Evolutionary conservation across 2,797 vertebrate genomes (phyloP).

Genomic region (Neosilurus mollespiculum): DNA sequence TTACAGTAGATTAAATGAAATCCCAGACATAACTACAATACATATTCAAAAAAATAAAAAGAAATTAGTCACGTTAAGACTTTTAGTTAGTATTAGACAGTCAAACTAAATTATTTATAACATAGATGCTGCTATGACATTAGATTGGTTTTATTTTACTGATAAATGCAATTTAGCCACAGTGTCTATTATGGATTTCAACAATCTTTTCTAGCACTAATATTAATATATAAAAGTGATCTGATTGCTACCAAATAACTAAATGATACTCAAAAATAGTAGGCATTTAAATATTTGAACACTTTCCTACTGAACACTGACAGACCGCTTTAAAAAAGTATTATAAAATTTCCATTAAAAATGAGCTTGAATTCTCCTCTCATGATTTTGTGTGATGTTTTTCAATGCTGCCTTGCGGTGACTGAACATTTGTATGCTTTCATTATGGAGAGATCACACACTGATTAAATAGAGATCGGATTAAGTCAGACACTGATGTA

Average conservation of each 20-base stretch:
- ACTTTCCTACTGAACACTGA: not conserved
- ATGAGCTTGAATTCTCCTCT: not conserved
- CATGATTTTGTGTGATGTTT: not conserved
- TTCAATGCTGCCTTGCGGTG: not conserved
- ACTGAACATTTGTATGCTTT: not conserved
- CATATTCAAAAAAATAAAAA: no score
- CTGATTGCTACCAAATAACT: not conserved
- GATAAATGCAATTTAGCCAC: not conserved
- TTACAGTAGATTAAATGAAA: not conserved
- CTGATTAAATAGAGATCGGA: slow-evolving; percentile 29
- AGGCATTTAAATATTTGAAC: not conserved
- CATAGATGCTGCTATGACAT: not conserved
- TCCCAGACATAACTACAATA: not conserved
- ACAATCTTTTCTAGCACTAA: not conserved
- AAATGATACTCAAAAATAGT: not conserved
- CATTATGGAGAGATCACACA: not conserved
- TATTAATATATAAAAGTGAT: no score
- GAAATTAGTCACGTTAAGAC: no score
- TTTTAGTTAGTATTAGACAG: no score
- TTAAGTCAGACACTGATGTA: slow-evolving; percentile 35
- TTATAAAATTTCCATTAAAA: not conserved
- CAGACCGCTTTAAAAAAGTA: not conserved
- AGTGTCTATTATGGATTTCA: not conserved
- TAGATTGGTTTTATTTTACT: not conserved
- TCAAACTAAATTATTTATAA: no score